Conservation (phyloP, 2,797 vertebrate species). For the Yasuhikotakia modesta region DNA sequence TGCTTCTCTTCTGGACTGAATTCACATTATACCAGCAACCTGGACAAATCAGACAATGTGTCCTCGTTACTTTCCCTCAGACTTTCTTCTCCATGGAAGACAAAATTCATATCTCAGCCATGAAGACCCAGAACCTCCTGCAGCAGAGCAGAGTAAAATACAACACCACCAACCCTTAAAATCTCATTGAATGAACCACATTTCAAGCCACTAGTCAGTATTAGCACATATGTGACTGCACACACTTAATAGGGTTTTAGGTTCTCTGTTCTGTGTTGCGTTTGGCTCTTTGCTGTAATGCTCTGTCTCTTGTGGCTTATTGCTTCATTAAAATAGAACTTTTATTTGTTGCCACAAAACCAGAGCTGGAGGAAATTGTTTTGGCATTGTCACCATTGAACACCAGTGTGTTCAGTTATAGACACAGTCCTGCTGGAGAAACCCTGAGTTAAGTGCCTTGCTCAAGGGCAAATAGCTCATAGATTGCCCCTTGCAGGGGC, state of each 20-base stretch:
- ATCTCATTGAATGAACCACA: neutral
- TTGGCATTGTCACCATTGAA: neutral
- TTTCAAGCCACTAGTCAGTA: neutral
- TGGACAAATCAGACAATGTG: constrained; percentile 9
- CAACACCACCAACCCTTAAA: neutral
- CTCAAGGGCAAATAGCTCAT: neutral
- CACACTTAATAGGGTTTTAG: neutral
- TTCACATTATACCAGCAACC: constrained; percentile 16
- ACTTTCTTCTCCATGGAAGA: constrained; percentile 1
- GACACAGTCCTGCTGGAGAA: neutral
- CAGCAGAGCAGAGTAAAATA: constrained; percentile 3
- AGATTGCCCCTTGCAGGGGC: neutral
- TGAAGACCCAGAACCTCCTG: neutral
- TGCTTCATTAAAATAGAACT: neutral
- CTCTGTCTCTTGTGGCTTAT: neutral
- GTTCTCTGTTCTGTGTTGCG: neutral
- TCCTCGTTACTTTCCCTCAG: constrained; percentile 11
- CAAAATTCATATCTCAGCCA: neutral
- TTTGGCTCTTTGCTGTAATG: neutral
- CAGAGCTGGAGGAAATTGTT: neutral
- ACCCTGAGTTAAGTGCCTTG: constrained; percentile 1
- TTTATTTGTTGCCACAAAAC: neutral
- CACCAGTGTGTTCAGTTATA: neutral
- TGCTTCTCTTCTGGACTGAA: neutral
- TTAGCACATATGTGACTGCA: neutral